Base-by-base conservation (phyloP, 2,888 invertebrate genomes). In the Teleogryllus oceanicus region DNA sequence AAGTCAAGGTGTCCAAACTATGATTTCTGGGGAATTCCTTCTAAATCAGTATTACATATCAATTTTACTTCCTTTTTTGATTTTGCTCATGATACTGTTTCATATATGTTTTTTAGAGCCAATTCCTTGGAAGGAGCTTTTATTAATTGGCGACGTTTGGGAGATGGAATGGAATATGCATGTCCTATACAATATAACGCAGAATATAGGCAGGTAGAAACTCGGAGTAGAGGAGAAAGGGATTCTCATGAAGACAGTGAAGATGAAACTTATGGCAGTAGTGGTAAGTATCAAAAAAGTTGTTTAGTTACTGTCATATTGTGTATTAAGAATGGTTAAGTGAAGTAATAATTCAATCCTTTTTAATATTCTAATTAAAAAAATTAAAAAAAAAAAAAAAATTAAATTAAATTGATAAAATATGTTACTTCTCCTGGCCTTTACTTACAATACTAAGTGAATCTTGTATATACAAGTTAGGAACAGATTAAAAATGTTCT, bases 161-260 rank as follows among this genome's bases (percentile, higher is more conserved):
- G 86, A 74, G 88, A 88, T 82, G 87, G 86, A 82, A 86, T 88
- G 83, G 89, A 89, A 83, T 88, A 90, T 84, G 89, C 89, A 13
- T 89, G 87, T 84, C 89, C 90, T 11, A 92, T 92, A 84, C 89
- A 89, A 83, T 92, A 92, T 84, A 90, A 90, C 83, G 89, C 90
- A 49, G 92, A 92, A 82, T 92, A 92, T 84, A 88, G 92, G 20
- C 87, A 88, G 85, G 90, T 89, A 2, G 90, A 90, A 85, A 85
- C 86, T 81, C 75, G 77, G 50, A 62, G 51, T 11, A 77, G 62
- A 51, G 81, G 85, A 85, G 81, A 85, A 81, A 81, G 86, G 86
- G 81, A 85, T 82, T 84, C 84, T 81, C 51, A 83, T 84, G 86
- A 86, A 21, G 86, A 87, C 13, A 85, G 84, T 79, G 87, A 87